phyloP scores from a whole-genome alignment of 2,797 vertebrate species.

The Sciurus carolinensis region DNA sequence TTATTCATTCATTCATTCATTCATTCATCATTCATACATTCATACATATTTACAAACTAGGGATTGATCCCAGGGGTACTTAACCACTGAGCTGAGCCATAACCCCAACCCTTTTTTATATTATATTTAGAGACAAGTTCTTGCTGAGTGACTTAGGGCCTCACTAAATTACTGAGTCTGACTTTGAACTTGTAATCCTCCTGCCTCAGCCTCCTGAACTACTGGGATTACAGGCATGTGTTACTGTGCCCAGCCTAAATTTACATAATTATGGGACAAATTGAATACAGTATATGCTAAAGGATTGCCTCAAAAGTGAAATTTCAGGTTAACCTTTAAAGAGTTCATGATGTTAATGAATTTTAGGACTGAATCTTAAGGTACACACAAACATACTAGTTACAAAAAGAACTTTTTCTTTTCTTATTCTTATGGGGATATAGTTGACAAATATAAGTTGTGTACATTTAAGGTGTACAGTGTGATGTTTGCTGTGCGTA shows the following conservation, averaged over 20 bases:
- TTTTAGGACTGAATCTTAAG: constrained; percentile 57
- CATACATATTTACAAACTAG: too few species aligned
- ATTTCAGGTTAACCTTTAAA: constrained; percentile 37
- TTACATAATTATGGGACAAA: neutral
- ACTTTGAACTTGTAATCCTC: too few species aligned
- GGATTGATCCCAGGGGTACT: too few species aligned
- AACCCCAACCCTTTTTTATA: too few species aligned
- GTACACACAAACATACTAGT: neutral
- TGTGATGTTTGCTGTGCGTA: neutral
- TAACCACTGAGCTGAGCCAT: too few species aligned
- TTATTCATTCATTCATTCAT: neutral
- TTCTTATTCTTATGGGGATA: neutral
- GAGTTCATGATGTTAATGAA: constrained; percentile 35
- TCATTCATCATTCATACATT: too few species aligned
- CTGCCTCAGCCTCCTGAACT: too few species aligned
- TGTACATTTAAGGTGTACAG: neutral
- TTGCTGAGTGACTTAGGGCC: too few species aligned
- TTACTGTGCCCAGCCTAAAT: neutral
- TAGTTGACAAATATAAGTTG: constrained; percentile 14
- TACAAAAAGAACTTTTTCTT: constrained; percentile 15
- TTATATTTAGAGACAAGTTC: too few species aligned
- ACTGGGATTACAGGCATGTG: too few species aligned
- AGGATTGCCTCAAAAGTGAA: neutral
- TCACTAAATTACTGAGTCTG: too few species aligned
- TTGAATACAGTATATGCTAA: neutral